These are phyloP conservation scores for Aurelia sp. DNA, from an alignment of 30 jellyfish, hydroid and myxozoan species.

Conservation along the genomic window DNA sequence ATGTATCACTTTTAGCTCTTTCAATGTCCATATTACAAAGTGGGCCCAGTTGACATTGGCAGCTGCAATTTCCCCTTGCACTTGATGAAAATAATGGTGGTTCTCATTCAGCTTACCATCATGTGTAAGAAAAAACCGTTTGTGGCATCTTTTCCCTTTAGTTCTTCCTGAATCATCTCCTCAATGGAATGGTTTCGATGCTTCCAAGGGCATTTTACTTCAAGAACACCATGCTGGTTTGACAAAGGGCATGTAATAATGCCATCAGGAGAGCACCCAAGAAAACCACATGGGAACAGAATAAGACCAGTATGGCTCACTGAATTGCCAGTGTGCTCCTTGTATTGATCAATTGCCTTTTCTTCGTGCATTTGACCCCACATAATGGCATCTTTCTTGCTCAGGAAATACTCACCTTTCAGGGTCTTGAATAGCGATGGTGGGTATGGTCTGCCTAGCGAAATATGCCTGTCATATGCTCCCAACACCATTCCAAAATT, in stretches of 20 bases:
- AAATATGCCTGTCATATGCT: slow-evolving; percentile 9
- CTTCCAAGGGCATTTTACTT: slow-evolving; percentile 40
- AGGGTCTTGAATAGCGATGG: slow-evolving; percentile 43
- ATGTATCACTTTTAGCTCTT: slow-evolving; percentile 6
- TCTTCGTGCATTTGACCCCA: slow-evolving; percentile 51
- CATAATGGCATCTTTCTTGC: slow-evolving; percentile 29
- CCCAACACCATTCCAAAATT: slow-evolving; percentile 30
- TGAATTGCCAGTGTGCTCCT: slow-evolving; percentile 15
- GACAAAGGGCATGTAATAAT: neutral
- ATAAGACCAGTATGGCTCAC: slow-evolving; percentile 19
- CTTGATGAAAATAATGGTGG: slow-evolving; percentile 23
- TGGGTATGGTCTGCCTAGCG: slow-evolving; percentile 1
- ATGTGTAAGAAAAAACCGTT: slow-evolving; percentile 2
- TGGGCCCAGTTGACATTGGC: slow-evolving; percentile 63
- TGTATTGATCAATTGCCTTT: slow-evolving; percentile 7
- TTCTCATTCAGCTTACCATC: slow-evolving; percentile 9
- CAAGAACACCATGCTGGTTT: slow-evolving; percentile 23
- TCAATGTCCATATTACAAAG: slow-evolving; percentile 49
- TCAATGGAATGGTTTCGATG: slow-evolving; percentile 20
- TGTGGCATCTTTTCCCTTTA: no score
- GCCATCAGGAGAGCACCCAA: slow-evolving; percentile 32
- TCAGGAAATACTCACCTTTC: slow-evolving; percentile 27
- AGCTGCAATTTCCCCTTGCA: slow-evolving; percentile 55
- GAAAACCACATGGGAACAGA: slow-evolving; percentile 34
- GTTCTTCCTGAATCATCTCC: slow-evolving; percentile 15